These are phyloP conservation scores for Andrena camellia DNA, from an alignment of 2,888 invertebrate species.

Conservation along the genomic window DNA sequence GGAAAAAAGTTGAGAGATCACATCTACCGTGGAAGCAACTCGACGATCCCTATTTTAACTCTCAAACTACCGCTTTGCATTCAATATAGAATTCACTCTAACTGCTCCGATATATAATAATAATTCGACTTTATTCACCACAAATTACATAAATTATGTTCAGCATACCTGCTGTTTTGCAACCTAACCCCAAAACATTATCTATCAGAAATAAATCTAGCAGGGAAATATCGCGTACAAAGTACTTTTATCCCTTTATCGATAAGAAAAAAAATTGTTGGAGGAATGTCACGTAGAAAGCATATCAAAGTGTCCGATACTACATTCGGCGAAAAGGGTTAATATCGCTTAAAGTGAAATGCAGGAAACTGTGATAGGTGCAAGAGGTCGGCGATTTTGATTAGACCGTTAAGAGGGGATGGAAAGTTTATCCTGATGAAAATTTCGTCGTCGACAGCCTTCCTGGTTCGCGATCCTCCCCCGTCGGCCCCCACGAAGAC, in stretches of 20 bases:
- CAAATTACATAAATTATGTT: too few species aligned
- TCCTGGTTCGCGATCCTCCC: neutral
- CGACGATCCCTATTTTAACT: neutral
- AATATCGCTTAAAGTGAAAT: neutral
- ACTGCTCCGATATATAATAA: neutral
- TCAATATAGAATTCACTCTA: neutral
- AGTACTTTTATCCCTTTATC: neutral
- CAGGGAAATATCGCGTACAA: too few species aligned
- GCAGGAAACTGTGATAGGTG: neutral
- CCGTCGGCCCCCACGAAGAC: neutral
- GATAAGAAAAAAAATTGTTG: neutral
- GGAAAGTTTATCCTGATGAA: conserved; percentile 23
- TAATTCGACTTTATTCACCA: too few species aligned
- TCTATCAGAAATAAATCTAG: too few species aligned
- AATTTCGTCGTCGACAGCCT: conserved; percentile 35
- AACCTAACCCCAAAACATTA: too few species aligned
- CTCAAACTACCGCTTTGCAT: neutral
- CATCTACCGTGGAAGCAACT: neutral
- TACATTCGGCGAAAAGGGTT: too few species aligned
- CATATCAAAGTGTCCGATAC: neutral
- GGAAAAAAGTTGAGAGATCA: neutral
- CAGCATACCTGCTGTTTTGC: too few species aligned
- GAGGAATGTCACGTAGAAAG: neutral
- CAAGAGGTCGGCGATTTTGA: neutral
- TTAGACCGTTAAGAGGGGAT: neutral